A percentile compares a stretch with the other conserved stretches of the same genome.
Conservation (phyloP, 2,113 vertebrate genomes). For the Ciconia stormi region DNA sequence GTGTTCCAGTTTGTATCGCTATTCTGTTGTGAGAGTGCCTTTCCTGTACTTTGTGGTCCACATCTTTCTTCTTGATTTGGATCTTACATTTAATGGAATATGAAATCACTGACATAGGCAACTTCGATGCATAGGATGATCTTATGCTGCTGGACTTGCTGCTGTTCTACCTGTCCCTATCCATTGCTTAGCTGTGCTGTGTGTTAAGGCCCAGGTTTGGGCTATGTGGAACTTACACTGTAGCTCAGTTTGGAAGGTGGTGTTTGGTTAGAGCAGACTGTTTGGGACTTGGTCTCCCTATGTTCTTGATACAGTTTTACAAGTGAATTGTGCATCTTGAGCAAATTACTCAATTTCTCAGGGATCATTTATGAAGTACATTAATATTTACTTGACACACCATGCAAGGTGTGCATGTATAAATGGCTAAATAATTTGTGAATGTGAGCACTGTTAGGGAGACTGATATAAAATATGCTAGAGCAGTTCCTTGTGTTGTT, state of each 20-base stretch:
- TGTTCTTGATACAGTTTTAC: neutral
- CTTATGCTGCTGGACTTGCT: neutral
- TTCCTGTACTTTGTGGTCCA: neutral
- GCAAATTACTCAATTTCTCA: neutral
- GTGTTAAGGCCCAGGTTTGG: neutral
- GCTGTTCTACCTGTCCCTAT: neutral
- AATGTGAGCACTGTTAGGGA: neutral
- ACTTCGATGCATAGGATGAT: neutral
- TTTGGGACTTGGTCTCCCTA: neutral
- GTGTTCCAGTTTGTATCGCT: neutral
- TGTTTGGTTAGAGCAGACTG: neutral
- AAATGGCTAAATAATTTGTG: neutral
- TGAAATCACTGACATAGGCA: neutral
- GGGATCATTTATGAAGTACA: neutral
- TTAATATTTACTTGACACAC: neutral
- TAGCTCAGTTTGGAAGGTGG: neutral
- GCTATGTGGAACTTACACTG: neutral
- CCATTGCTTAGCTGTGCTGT: neutral
- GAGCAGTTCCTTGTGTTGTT: neutral
- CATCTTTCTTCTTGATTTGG: neutral
- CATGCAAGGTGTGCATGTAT: neutral
- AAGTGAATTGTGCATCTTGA: neutral
- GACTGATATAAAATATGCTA: neutral
- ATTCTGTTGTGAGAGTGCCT: too few species aligned
- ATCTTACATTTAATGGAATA: neutral